Conservation (phyloP, 2,888 invertebrate genomes). For the Epinotia demarniana region DNA sequence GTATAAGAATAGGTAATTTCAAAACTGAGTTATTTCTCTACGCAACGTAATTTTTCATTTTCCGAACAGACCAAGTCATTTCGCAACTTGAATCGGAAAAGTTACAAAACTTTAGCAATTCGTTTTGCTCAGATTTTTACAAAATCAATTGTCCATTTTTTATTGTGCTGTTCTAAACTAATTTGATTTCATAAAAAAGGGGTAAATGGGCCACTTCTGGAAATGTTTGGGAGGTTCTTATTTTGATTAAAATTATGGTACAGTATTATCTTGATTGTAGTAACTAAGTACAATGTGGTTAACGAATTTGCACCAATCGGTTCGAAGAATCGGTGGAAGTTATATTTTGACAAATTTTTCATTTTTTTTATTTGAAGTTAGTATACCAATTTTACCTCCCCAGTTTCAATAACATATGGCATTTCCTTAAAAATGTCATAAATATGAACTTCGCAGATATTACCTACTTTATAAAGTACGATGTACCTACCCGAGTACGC, state of each 20-base stretch:
- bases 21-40: conserved; percentile 4
- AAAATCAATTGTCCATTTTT: conserved; percentile 25
- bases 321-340: no score
- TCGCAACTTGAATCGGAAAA: conserved; percentile 47
- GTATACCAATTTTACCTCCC: no score
- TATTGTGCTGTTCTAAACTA: conserved; percentile 8
- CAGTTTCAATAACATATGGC: no score
- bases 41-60: conserved; percentile 35
- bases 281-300: no score
- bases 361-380: no score
- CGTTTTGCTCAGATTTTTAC: conserved; percentile 31
- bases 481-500: no score
- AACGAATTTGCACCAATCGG: no score
- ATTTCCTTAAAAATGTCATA: no score
- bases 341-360: no score
- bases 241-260: not conserved
- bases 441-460: no score
- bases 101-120: conserved; percentile 44
- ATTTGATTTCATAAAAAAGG: not conserved
- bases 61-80: conserved; percentile 37
- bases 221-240: not conserved
- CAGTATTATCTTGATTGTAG: no score
- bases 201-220: not conserved
- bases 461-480: no score
- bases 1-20: not conserved